Conservation (phyloP, 2,113 vertebrate genomes). For the Tychaedon coryphoeus region DNA sequence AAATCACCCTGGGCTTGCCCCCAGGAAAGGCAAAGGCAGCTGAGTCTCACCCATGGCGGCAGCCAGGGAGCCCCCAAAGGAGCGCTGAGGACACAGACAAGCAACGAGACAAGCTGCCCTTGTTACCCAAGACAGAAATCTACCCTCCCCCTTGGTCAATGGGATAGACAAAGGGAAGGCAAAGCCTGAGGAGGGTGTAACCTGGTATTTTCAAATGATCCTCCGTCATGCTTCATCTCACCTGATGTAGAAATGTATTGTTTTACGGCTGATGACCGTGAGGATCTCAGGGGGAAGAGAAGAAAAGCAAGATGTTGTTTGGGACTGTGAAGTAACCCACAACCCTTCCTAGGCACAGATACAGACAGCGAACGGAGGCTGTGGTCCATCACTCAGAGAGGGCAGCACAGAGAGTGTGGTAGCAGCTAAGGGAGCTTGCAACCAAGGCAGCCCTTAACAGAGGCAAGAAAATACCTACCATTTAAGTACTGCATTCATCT, state of each 20-base stretch:
- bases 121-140: not conserved
- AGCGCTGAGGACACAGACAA: not conserved
- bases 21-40: not conserved
- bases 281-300: not conserved
- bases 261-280: not conserved
- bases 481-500: not conserved
- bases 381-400: not conserved
- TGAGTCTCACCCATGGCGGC: not conserved
- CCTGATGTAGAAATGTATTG: not conserved
- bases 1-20: not conserved
- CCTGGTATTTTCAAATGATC: not conserved
- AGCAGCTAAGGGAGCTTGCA: not conserved
- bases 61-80: not conserved
- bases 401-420: not conserved
- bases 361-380: not conserved
- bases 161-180: not conserved
- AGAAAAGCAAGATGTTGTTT: not conserved
- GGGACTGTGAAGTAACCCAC: not conserved
- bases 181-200: not conserved
- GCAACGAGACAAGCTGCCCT: not conserved
- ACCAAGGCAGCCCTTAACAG: not conserved
- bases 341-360: not conserved
- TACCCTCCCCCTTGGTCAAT: not conserved
- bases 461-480: not conserved
- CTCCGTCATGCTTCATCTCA: accelerated